phyloP scores from a whole-genome alignment of 2,797 vertebrate species.

The Rhynchonycteris naso region DNA sequence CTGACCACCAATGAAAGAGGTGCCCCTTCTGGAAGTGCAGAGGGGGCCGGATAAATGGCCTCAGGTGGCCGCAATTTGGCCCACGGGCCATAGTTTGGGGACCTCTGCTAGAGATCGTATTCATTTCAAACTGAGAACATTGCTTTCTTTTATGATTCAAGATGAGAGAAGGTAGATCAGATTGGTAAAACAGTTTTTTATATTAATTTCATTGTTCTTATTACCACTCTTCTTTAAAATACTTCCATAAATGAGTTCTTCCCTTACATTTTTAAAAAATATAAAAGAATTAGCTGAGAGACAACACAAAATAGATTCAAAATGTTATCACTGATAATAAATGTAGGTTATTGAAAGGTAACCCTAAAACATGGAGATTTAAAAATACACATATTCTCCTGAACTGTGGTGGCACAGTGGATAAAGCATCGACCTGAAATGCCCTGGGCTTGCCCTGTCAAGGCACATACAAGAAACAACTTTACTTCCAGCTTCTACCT shows the following conservation, averaged over 20 bases:
- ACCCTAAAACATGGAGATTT: background rate
- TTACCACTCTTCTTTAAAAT: constrained; percentile 47
- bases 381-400: background rate
- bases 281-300: constrained; percentile 4
- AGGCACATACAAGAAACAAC: no score
- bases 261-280: constrained; percentile 21
- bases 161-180: constrained; percentile 24
- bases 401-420: no score
- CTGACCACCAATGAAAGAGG: no score
- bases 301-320: constrained; percentile 48
- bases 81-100: no score
- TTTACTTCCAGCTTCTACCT: no score
- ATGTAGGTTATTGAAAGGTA: constrained; percentile 12
- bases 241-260: constrained; percentile 31
- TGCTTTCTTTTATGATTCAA: constrained; percentile 48
- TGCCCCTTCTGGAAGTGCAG: no score
- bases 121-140: constrained; percentile 42
- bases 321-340: constrained; percentile 37
- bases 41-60: no score
- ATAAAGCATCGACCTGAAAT: no score
- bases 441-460: no score
- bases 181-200: constrained; percentile 63
- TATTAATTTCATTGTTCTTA: constrained; percentile 50
- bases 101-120: constrained; percentile 1
- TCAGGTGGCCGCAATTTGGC: no score